Conservation (phyloP, 2,797 vertebrate species). For the Acridotheres tristis region DNA sequence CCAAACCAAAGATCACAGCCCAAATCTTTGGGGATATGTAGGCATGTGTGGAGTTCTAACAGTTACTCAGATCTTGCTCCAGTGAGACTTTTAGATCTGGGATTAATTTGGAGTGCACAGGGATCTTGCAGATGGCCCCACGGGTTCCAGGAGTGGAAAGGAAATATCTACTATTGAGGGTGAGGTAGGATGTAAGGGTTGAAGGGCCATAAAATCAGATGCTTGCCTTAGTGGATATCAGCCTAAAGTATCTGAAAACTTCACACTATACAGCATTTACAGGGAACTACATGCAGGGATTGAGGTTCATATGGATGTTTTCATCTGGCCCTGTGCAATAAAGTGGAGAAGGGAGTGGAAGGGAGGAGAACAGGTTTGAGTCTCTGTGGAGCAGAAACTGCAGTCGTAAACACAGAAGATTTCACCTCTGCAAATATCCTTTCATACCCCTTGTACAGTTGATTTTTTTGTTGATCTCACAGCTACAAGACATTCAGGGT, state of each 20-base stretch:
- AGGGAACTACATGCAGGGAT: background rate
- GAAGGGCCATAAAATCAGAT: background rate
- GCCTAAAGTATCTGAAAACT: background rate
- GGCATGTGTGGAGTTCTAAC: background rate
- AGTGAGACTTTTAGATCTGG: background rate
- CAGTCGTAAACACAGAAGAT: accelerated
- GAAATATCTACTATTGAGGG: background rate
- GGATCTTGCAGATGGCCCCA: background rate
- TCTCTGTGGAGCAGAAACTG: background rate
- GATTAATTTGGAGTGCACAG: background rate
- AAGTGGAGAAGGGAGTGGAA: background rate
- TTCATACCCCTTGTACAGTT: background rate
- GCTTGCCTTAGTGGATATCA: background rate
- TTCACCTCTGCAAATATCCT: background rate
- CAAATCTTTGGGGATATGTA: background rate
- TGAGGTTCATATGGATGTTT: background rate
- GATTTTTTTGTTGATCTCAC: background rate
- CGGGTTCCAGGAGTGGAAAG: background rate
- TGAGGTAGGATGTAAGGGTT: background rate
- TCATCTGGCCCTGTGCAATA: background rate
- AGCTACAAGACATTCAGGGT: background rate
- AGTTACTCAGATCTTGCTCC: background rate
- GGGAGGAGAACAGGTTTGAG: background rate
- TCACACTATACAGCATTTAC: background rate
- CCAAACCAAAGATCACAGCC: background rate